Evolutionary conservation across 2,797 vertebrate species (phyloP).

Genomic region (Aulostomus chinensis): DNA sequence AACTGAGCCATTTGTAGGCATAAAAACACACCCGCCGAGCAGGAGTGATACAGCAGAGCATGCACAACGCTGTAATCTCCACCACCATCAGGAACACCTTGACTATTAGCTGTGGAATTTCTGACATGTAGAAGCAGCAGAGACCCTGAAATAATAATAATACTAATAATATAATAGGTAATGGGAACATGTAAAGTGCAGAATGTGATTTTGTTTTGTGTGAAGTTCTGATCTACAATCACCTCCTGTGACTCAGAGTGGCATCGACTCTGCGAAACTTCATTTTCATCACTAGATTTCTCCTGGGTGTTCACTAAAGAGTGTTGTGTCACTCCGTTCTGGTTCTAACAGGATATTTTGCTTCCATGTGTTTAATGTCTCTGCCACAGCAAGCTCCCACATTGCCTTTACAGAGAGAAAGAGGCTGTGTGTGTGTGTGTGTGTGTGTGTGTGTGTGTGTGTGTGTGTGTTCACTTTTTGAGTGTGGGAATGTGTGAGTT

Average conservation of each 20-base stretch:
- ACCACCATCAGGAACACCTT: not conserved
- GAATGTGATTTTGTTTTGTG: slow-evolving; percentile 4
- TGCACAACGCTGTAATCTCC: slow-evolving; percentile 55
- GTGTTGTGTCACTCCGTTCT: slow-evolving; percentile 23
- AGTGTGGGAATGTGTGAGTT: too few species aligned
- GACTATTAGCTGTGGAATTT: slow-evolving; percentile 38
- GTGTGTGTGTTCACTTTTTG: too few species aligned
- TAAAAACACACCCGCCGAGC: slow-evolving; percentile 61
- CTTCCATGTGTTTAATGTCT: slow-evolving; percentile 42
- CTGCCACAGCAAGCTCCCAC: slow-evolving; percentile 20
- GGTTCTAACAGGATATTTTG: slow-evolving; percentile 36
- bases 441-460: too few species aligned
- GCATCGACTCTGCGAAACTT: too few species aligned
- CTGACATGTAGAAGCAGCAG: slow-evolving; percentile 41
- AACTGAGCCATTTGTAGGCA: slow-evolving; percentile 72
- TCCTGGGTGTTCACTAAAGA: slow-evolving; percentile 29
- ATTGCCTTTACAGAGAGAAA: slow-evolving; percentile 27
- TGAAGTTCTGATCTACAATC: slow-evolving; percentile 23
- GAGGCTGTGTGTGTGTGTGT: not conserved
- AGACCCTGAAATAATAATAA: slow-evolving; percentile 28
- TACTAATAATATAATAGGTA: too few species aligned
- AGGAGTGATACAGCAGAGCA: slow-evolving; percentile 52
- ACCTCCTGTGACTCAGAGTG: slow-evolving; percentile 4
- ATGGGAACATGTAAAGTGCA: slow-evolving; percentile 1
- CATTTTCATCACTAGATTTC: slow-evolving; percentile 19